A percentile compares a stretch with the other conserved stretches of the same genome.
Evolutionary conservation across 1,140 invertebrate species (phyloP).

Genomic region (Cotesia chilonis): DNA sequence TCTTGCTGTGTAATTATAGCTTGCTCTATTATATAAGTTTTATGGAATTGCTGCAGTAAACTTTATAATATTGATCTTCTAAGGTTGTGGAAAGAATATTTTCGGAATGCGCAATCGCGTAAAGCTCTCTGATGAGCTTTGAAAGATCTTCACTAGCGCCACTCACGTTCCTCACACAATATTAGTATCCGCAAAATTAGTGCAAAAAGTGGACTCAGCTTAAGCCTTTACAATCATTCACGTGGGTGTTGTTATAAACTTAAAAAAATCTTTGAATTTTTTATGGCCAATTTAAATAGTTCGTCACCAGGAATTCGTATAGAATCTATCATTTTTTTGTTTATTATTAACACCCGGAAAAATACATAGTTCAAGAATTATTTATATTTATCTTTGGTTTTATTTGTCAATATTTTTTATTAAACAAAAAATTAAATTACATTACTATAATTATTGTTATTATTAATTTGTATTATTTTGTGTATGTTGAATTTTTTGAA

Average conservation of each 20-base stretch:
- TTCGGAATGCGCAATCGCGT: slow-evolving; percentile 18
- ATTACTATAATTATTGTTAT: too few species aligned
- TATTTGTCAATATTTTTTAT: too few species aligned
- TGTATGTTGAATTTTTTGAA: too few species aligned
- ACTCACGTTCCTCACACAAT: slow-evolving; percentile 6
- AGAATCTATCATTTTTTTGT: too few species aligned
- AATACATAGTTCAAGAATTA: too few species aligned
- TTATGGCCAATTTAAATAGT: slow-evolving; percentile 9
- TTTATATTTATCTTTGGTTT: too few species aligned
- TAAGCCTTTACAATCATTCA: slow-evolving; percentile 13
- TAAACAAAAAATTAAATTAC: too few species aligned
- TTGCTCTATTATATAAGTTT: not conserved
- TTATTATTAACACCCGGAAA: too few species aligned
- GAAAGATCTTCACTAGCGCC: slow-evolving; percentile 11
- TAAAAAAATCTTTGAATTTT: not conserved
- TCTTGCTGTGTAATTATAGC: not conserved
- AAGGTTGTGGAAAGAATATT: not conserved
- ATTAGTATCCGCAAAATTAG: slow-evolving; percentile 33
- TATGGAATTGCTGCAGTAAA: slow-evolving; percentile 2
- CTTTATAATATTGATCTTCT: slow-evolving; percentile 21
- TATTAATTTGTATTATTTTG: too few species aligned
- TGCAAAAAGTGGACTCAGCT: slow-evolving; percentile 39
- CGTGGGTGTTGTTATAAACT: slow-evolving; percentile 23
- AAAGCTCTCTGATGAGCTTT: not conserved
- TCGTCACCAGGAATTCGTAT: not conserved